phyloP scores from a whole-genome alignment of 2,888 invertebrate species.

The Calephelis perditalis region DNA sequence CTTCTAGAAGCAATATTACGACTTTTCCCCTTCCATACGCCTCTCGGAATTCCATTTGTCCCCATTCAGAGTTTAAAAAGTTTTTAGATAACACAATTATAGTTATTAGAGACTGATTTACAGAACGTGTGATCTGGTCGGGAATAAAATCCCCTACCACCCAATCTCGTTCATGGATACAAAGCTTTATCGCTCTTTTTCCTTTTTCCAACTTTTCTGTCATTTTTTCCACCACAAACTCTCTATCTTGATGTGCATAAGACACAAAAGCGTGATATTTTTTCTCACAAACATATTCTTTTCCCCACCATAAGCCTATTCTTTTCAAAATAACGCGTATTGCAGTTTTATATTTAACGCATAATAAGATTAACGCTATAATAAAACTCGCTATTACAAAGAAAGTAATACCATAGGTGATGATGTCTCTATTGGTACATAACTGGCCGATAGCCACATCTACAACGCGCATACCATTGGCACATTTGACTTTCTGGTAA shows the following conservation, averaged over 20 bases:
- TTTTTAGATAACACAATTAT: not conserved
- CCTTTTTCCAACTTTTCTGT: not conserved
- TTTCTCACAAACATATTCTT: not conserved
- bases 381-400: not conserved
- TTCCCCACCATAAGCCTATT: not conserved
- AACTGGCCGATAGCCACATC: not conserved
- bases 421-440: not conserved
- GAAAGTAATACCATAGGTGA: not conserved
- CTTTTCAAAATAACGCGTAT: not conserved
- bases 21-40: not conserved
- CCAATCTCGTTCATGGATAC: not conserved
- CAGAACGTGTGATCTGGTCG: not conserved
- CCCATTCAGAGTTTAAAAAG: constrained; percentile 1
- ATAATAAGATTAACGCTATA: not conserved
- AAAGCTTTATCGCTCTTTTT: not conserved
- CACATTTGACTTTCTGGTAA: not conserved
- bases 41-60: not conserved
- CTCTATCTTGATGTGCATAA: not conserved
- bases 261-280: not conserved
- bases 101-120: not conserved
- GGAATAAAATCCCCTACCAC: not conserved
- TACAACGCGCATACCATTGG: not conserved
- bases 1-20: not conserved
- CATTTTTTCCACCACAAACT: not conserved
- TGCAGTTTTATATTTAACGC: not conserved